Base-by-base conservation (phyloP, 2,888 invertebrate species). In the Cancer borealis region DNA sequence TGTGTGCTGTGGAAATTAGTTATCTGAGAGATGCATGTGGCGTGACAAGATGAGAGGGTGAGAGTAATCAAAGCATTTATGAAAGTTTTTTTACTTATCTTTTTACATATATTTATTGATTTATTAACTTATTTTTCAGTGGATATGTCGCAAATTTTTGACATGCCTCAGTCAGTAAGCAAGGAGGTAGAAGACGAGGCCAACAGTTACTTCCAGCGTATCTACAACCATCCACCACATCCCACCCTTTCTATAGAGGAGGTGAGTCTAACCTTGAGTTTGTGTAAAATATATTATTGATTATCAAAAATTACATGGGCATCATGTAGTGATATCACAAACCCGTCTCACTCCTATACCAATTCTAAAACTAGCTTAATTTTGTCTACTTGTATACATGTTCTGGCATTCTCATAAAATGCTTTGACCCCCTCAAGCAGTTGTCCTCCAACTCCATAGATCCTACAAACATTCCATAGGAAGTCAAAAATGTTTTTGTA, bases 161-260 rank as follows among this genome's bases (percentile, higher is more conserved):
- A 99, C 96, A 97, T 98, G 96, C 97, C 98, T 96, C 98, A 96
- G 94, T 98, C 94, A 45, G 95, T 99, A 10, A 98, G 99, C 0
- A 99, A 99, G 96, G 99, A 99, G 96, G 98, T 99, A 87, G 99
- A 99, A 96, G 99, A 99, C 96, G 99, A 99, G 97, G 99, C 99
- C 0, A 99, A 99, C 96, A 98, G 99, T 92, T 99, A 99, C 96
- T 99, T 99, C 96, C 99, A 99, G 97, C 97, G 99, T 96, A 99
- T 99, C 96, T 99, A 99, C 97, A 99, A 99, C 97, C 97, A 97
- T 96, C 95, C 96, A 98, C 99, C 97, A 98, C 99, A n/a, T 98
- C 99, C 14, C 96, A 96, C 89, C 47, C 96, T 96, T 21, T 94
- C 95, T n/a, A 96, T 96, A 66, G 96, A 96, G 90, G 95, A 95